phyloP scores from a whole-genome alignment of 2,888 invertebrate genomes.

The Platerodrilus igneus region DNA sequence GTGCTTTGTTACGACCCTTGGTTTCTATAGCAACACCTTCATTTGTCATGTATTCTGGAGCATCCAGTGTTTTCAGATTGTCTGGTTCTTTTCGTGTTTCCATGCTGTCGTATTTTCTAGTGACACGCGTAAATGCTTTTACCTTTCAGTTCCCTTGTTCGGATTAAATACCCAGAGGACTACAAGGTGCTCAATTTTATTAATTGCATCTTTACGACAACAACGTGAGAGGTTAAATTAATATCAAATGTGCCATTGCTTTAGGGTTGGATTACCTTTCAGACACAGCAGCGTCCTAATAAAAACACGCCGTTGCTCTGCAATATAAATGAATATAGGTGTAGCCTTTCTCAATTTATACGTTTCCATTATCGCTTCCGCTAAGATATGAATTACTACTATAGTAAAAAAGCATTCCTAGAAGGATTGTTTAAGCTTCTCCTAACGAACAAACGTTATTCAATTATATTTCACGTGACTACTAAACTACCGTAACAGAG shows the following conservation, averaged over 20 bases:
- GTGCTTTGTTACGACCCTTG: conserved; percentile 19
- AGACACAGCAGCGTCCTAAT: too few species aligned
- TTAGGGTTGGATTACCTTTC: too few species aligned
- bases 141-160: conserved; percentile 20
- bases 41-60: conserved; percentile 30
- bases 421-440: too few species aligned
- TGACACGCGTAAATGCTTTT: conserved; percentile 23
- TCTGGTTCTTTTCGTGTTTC: conserved; percentile 25
- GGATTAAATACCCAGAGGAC: conserved; percentile 22
- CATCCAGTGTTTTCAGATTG: conserved; percentile 28
- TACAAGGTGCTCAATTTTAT: conserved; percentile 13
- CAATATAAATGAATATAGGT: too few species aligned
- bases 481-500: conserved; percentile 19
- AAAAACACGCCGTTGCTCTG: too few species aligned
- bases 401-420: too few species aligned
- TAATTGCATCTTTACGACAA: conserved; percentile 18
- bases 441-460: conserved; percentile 3
- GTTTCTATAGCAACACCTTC: conserved; percentile 29
- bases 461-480: conserved; percentile 14
- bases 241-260: too few species aligned
- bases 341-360: too few species aligned
- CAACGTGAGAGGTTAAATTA: too few species aligned
- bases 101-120: conserved; percentile 23
- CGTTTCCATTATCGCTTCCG: too few species aligned
- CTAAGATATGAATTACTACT: too few species aligned